Percentiles rank a stretch among this genome's conserved stretches.
phyloP scores from a whole-genome alignment of 2,888 invertebrate species.

The Glomeris marginata region DNA sequence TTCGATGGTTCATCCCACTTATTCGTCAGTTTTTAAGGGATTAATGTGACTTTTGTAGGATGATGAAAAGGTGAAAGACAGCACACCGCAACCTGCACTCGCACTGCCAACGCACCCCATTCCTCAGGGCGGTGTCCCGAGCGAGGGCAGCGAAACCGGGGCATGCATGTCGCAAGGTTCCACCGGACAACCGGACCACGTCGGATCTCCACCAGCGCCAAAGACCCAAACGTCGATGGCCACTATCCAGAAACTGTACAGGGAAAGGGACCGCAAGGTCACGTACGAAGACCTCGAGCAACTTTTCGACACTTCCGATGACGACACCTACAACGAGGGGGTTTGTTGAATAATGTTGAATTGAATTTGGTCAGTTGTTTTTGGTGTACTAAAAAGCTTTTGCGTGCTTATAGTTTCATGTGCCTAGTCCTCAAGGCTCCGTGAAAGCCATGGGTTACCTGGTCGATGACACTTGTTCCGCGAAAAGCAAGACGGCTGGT shows the following conservation, averaged over 20 bases:
- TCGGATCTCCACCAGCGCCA: constrained; percentile 14
- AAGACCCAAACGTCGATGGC: constrained; percentile 16
- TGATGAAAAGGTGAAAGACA: constrained; percentile 1
- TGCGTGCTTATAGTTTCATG: constrained; percentile 45
- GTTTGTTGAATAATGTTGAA: constrained; percentile 1
- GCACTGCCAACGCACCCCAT: background rate
- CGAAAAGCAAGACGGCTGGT: constrained; percentile 14
- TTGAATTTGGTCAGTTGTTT: background rate
- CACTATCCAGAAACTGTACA: constrained; percentile 47
- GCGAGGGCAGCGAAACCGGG: background rate
- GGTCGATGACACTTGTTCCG: constrained; percentile 12
- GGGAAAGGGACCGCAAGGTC: constrained; percentile 75
- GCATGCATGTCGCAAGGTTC: background rate
- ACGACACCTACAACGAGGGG: constrained; percentile 70
- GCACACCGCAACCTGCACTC: background rate
- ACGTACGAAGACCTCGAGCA: constrained; percentile 83
- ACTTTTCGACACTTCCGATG: constrained; percentile 84
- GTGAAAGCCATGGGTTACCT: constrained; percentile 46
- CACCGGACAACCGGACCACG: background rate
- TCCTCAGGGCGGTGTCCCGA: background rate
- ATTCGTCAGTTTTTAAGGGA: background rate
- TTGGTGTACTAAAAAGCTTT: background rate
- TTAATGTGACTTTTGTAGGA: background rate
- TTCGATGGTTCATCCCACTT: no score
- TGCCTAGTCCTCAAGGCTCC: constrained; percentile 80